phyloP scores from a whole-genome alignment of 1,140 invertebrate genomes.

The Diprion similis region DNA sequence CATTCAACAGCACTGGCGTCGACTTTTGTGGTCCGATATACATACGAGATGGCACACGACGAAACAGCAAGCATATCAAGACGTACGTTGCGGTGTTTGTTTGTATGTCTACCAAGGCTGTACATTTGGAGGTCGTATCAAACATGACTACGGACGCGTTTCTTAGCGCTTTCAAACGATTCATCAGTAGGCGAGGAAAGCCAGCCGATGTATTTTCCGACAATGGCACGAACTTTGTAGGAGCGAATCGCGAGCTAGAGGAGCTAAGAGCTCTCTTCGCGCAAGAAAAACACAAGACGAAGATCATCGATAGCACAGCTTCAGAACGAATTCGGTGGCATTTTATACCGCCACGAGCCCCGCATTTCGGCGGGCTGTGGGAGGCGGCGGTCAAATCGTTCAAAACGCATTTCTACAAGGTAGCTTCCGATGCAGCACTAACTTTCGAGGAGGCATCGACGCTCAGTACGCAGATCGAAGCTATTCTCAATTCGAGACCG shows the following conservation, averaged over 20 bases:
- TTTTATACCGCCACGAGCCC: constrained; percentile 36
- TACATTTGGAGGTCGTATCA: constrained; percentile 49
- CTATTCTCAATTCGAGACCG: constrained; percentile 19
- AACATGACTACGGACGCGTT: constrained; percentile 41
- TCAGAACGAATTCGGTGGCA: constrained; percentile 35
- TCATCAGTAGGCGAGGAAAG: constrained; percentile 36
- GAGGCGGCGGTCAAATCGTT: constrained; percentile 35
- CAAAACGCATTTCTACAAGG: constrained; percentile 22
- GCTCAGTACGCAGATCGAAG: background rate
- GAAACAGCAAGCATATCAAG: constrained; percentile 34
- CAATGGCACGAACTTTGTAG: constrained; percentile 43
- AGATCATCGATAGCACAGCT: background rate
- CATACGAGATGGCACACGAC: constrained; percentile 29
- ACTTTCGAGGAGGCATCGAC: background rate
- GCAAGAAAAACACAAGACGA: background rate
- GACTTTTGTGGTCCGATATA: constrained; percentile 45
- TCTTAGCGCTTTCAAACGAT: constrained; percentile 36
- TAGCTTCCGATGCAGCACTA: background rate
- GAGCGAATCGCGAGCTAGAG: constrained; percentile 31
- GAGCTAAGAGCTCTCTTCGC: constrained; percentile 11
- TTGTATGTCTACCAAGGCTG: constrained; percentile 44
- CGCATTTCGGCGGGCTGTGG: constrained; percentile 43
- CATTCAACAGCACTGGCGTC: constrained; percentile 44
- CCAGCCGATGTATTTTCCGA: constrained; percentile 38
- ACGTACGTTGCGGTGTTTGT: constrained; percentile 47